phyloP scores from a whole-genome alignment of 2,113 vertebrate species.

The Misgurnus mizolepis region DNA sequence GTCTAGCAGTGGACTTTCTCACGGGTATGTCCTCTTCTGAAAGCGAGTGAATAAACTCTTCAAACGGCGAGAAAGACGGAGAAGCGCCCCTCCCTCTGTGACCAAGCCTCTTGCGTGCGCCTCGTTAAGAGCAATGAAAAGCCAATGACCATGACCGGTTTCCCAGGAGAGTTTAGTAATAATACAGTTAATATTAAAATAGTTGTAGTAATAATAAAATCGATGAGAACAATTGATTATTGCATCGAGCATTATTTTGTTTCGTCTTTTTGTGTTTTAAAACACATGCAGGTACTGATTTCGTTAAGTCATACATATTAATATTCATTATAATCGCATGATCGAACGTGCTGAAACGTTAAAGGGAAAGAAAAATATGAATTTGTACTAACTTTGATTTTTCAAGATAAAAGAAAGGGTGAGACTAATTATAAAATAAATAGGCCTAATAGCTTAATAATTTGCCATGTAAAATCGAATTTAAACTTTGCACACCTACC shows the following conservation, averaged over 20 bases:
- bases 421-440: too few species aligned
- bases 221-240: background rate
- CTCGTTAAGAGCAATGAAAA: constrained; percentile 10
- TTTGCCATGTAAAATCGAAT: background rate
- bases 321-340: background rate
- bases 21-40: constrained; percentile 56
- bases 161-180: background rate
- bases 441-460: background rate
- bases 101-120: constrained; percentile 46
- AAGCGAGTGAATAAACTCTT: constrained; percentile 44
- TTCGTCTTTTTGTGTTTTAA: background rate
- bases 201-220: background rate
- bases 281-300: background rate
- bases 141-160: background rate
- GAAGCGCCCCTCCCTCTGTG: constrained; percentile 67
- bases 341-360: background rate
- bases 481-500: background rate
- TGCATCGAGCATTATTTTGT: background rate
- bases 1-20: constrained; percentile 59
- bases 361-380: background rate
- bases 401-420: background rate
- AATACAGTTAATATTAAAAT: background rate
- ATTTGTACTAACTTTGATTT: background rate
- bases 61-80: constrained; percentile 57
- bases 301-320: background rate